These are phyloP conservation scores for Drosophila tropicalis DNA, from an alignment of 1,140 invertebrate genomes.

Conservation along the genomic window DNA sequence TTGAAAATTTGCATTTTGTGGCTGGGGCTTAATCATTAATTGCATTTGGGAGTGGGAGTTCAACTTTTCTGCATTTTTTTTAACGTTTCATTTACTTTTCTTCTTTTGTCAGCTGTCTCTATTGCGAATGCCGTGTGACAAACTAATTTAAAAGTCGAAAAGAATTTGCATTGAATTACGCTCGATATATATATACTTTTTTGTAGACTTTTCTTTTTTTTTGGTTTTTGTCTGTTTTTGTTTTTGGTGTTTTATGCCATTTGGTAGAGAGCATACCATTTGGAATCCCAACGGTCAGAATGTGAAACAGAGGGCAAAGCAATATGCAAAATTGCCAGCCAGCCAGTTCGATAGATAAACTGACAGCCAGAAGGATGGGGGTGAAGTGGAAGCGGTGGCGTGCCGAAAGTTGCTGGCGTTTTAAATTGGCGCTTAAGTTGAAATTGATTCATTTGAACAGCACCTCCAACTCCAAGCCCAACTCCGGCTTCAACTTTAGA, in stretches of 20 bases:
- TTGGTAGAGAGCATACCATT: conserved; percentile 9
- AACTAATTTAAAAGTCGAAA: conserved; percentile 78
- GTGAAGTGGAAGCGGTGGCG: conserved; percentile 36
- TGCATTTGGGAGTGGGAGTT: conserved; percentile 42
- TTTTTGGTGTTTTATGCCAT: conserved; percentile 16
- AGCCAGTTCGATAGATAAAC: conserved; percentile 56
- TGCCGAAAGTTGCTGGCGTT: conserved; percentile 67
- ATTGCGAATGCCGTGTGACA: conserved; percentile 29
- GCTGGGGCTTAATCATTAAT: conserved; percentile 57
- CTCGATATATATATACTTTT: conserved; percentile 36
- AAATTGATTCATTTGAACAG: conserved; percentile 71
- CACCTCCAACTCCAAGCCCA: conserved; percentile 1
- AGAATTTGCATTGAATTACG: conserved; percentile 59
- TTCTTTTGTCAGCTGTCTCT: conserved; percentile 36
- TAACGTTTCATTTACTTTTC: conserved; percentile 2
- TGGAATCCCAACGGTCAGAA: conserved; percentile 25
- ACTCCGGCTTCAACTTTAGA: background rate
- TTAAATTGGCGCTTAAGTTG: conserved; percentile 74
- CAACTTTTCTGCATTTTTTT: conserved; percentile 21
- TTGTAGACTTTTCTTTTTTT: conserved; percentile 21
- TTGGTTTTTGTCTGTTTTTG: conserved; percentile 21
- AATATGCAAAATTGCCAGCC: conserved; percentile 63
- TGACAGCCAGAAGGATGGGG: conserved; percentile 7
- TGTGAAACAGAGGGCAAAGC: conserved; percentile 31
- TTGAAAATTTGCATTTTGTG: conserved; percentile 42